Percentiles rank a stretch among this genome's conserved stretches.
Evolutionary conservation across 2,888 invertebrate genomes (phyloP).

Genomic region (Thera obeliscata): DNA sequence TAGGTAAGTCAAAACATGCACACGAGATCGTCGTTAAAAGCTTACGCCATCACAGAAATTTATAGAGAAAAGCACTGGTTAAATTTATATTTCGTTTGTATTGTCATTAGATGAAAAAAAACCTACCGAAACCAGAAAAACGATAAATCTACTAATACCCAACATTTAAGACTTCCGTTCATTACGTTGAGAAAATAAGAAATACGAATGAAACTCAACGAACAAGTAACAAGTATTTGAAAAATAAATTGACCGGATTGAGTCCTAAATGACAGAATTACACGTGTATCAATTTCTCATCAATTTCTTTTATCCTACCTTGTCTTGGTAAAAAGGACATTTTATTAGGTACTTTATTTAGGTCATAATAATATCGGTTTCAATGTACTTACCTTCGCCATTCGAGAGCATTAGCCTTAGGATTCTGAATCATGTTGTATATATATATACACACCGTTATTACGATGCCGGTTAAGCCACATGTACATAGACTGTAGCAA

Average conservation of each 20-base stretch:
- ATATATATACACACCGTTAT: too few relatives aligned
- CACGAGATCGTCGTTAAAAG: too few relatives aligned
- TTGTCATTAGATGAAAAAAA: too few relatives aligned
- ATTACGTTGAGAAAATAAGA: conserved; percentile 4
- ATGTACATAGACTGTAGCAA: too few relatives aligned
- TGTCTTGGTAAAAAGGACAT: not conserved
- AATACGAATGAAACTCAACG: conserved; percentile 13
- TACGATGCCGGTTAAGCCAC: too few relatives aligned
- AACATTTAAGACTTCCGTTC: conserved; percentile 41
- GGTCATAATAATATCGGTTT: too few relatives aligned
- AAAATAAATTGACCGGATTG: not conserved
- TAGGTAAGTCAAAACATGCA: too few relatives aligned
- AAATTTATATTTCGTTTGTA: too few relatives aligned
- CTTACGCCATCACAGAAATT: not conserved
- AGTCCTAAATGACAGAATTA: not conserved
- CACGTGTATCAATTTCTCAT: not conserved
- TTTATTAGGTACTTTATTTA: too few relatives aligned
- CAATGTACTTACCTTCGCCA: too few relatives aligned
- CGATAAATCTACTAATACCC: conserved; percentile 53
- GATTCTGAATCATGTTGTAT: too few relatives aligned
- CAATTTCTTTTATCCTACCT: not conserved
- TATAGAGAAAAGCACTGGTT: not conserved
- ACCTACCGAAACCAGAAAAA: conserved; percentile 40
- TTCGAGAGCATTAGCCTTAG: too few relatives aligned
- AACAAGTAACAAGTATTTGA: not conserved